Evolutionary conservation across 2,797 vertebrate genomes (phyloP), one percentile per base, ranked within the genome.

Genomic region (Echiichthys vipera): DNA sequence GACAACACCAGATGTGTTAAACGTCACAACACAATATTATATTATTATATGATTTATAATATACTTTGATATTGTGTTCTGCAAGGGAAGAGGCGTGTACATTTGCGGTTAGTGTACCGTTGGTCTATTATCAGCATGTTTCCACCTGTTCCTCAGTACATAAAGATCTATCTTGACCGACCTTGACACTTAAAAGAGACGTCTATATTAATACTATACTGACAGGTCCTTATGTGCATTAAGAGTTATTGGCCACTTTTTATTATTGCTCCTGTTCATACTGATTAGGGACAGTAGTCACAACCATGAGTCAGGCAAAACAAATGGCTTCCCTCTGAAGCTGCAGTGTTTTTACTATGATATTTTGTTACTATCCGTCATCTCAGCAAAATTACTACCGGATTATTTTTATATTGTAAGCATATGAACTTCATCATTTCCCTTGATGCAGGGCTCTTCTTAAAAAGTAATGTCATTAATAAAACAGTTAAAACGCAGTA

Each of bases 91-190:
- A 20, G 15, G 32, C 34, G 50, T 30, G 30, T 54, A 29, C 29
- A 45, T n/a, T n/a, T n/a, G n/a, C n/a, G n/a, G n/a, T n/a, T n/a
- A n/a, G n/a, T n/a, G n/a, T 13, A 15, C 29, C 27, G 18, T 57
- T 29, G 10, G 29, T 51, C 65, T 71, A 46, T 65, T 63, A 62
- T 57, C n/a, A 65, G 65, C 20, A 27, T 42, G 18, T 37, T 54
- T 22, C 12, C 25, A 74, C 42, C 66, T 74, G 50, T 61, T 72
- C n/a, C n/a, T 42, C 32, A 67, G 7, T 17, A 22, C 51, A 25
- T 29, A 54, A 50, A 61, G 32, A 15, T 24, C 10, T 39, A 5
- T 20, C 17, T 29, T 36, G 6, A 64, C 61, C 42, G 65, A 50
- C 65, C 50, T 53, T 73, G 61, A 64, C 68, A 64, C 24, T 12